Percentiles rank a stretch among this genome's conserved stretches.
phyloP scores from a whole-genome alignment of 2,888 invertebrate species.

The Polydrusus pterygomalis region DNA sequence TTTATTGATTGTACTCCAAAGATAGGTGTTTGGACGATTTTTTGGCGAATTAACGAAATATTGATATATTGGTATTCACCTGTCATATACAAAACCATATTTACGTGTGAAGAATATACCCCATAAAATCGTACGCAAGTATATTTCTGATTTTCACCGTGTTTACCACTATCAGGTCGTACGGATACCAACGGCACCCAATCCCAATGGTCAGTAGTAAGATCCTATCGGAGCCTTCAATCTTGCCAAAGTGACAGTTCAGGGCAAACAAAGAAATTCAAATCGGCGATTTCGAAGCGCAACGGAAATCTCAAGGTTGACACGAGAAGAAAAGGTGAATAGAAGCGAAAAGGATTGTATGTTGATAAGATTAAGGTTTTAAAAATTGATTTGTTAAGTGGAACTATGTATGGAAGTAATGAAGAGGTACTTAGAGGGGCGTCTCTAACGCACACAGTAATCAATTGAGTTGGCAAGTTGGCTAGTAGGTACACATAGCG shows the following conservation, averaged over 20 bases:
- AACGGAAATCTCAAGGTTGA: slow-evolving; percentile 17
- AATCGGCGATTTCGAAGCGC: slow-evolving; percentile 9
- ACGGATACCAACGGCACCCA: not conserved
- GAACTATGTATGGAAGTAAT: not conserved
- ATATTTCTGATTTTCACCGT: slow-evolving; percentile 6
- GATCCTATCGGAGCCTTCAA: slow-evolving; percentile 32
- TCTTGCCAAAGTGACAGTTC: slow-evolving; percentile 45
- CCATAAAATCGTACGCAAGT: not conserved
- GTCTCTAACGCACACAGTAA: too few relatives aligned
- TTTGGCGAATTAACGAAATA: too few relatives aligned
- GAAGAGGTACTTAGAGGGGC: not conserved
- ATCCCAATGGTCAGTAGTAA: slow-evolving; percentile 20
- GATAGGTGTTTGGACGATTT: too few relatives aligned
- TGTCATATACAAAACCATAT: not conserved
- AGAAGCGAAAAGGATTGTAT: not conserved
- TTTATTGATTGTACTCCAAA: too few relatives aligned
- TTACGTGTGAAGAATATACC: not conserved
- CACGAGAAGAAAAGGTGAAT: slow-evolving; percentile 19
- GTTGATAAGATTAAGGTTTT: slow-evolving; percentile 31
- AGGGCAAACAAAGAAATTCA: slow-evolving; percentile 19
- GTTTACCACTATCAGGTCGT: not conserved
- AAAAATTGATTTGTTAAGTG: slow-evolving; percentile 16
- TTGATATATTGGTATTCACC: too few relatives aligned
- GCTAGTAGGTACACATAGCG: too few relatives aligned
- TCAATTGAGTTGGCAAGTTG: too few relatives aligned